phyloP scores from a whole-genome alignment of 2,797 vertebrate species.

The Acestrorhynchus altus region DNA sequence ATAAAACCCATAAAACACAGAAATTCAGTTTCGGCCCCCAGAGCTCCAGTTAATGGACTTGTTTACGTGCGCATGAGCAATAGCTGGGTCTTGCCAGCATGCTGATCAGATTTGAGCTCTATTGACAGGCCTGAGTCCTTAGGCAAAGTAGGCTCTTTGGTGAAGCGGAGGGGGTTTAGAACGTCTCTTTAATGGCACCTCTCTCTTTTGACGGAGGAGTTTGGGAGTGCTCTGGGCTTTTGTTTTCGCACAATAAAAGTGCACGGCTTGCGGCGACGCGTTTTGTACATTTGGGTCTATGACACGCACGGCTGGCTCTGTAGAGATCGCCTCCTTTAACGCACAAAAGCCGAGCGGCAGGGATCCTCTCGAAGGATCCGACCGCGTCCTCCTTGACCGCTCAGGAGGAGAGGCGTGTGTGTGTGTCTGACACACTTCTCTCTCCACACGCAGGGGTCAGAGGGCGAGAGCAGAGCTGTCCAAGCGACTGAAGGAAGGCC shows the following conservation, averaged over 20 bases:
- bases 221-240: constrained; percentile 54
- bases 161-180: constrained; percentile 42
- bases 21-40: neutral
- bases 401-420: neutral
- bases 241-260: constrained; percentile 58
- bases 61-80: constrained; percentile 16
- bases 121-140: constrained; percentile 30
- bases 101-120: constrained; percentile 28
- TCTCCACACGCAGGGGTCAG: constrained; percentile 38
- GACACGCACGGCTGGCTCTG: constrained; percentile 54
- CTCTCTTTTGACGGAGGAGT: constrained; percentile 41
- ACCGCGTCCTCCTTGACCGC: neutral
- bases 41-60: constrained; percentile 1
- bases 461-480: constrained; percentile 21
- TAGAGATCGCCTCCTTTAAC: constrained; percentile 40
- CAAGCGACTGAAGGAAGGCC: constrained; percentile 26
- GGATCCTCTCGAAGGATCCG: constrained; percentile 34
- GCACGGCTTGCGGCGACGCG: constrained; percentile 21
- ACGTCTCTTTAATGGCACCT: constrained; percentile 45
- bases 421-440: constrained; percentile 14
- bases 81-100: neutral
- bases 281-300: constrained; percentile 54
- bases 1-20: neutral
- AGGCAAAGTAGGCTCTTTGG: constrained; percentile 39
- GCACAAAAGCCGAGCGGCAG: constrained; percentile 54